These are phyloP conservation scores for Brachionus plicatilis DNA, from an alignment of 1,140 invertebrate species.

Conservation along the genomic window DNA sequence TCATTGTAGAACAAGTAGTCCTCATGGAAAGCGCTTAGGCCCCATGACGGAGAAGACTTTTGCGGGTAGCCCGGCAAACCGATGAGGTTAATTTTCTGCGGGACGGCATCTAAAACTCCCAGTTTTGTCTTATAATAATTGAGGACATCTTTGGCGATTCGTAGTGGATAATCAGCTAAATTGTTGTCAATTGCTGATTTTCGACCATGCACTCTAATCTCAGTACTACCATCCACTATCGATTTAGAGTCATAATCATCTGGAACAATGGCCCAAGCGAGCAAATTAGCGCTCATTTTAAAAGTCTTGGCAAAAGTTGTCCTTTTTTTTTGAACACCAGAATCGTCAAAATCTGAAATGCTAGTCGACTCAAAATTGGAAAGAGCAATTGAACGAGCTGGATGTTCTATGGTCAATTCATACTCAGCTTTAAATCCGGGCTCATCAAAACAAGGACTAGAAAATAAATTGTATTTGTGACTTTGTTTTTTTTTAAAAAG, in stretches of 20 bases:
- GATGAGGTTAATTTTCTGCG: constrained; percentile 65
- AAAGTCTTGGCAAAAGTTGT: constrained; percentile 10
- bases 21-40: constrained; percentile 76
- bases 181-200: not conserved
- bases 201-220: constrained; percentile 1
- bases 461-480: not conserved
- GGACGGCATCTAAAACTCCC: not conserved
- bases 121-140: not conserved
- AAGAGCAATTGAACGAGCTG: not conserved
- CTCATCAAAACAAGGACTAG: constrained; percentile 43
- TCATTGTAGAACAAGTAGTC: constrained; percentile 70
- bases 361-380: not conserved
- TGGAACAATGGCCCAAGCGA: constrained; percentile 39
- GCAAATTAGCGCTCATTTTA: constrained; percentile 26
- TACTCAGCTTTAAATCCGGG: constrained; percentile 42
- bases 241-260: not conserved
- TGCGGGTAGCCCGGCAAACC: constrained; percentile 89
- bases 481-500: not conserved
- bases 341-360: not conserved
- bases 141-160: not conserved
- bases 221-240: not conserved
- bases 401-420: constrained; percentile 36
- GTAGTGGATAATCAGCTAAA: not conserved
- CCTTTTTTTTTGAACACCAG: not conserved
- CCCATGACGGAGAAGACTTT: constrained; percentile 94